Conservation (phyloP, 2,113 vertebrate species). For the Odocoileus hemionus region DNA sequence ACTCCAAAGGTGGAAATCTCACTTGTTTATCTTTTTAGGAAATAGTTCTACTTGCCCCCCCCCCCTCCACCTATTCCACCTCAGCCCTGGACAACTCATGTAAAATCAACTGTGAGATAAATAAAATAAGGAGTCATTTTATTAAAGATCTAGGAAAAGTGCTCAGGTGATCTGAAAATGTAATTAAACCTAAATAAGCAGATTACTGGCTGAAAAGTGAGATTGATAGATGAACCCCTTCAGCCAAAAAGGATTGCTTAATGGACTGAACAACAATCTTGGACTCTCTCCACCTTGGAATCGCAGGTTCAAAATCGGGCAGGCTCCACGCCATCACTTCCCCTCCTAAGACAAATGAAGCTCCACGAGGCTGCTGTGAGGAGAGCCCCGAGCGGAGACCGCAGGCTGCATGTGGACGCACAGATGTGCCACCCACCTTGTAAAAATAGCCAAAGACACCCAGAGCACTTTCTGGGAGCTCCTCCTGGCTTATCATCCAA, state of each 20-base stretch:
- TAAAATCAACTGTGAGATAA: constrained; percentile 42
- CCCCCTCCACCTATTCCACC: not conserved
- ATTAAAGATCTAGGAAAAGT: constrained; percentile 60
- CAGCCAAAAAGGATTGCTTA: constrained; percentile 70
- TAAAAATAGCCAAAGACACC: not conserved
- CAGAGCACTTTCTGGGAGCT: not conserved
- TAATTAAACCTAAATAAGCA: constrained; percentile 74
- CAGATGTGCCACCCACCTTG: not conserved
- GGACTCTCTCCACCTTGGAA: constrained; percentile 59
- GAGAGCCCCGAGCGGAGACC: not conserved
- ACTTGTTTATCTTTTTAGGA: constrained; percentile 25
- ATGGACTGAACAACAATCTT: constrained; percentile 66
- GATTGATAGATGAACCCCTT: constrained; percentile 73
- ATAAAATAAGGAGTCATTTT: constrained; percentile 65
- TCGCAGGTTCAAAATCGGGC: constrained; percentile 43
- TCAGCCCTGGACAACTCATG: not conserved
- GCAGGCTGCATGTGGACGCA: not conserved
- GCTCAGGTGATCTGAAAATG: constrained; percentile 64
- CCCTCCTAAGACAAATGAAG: constrained; percentile 53
- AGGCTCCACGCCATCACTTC: not conserved
- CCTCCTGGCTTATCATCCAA: not conserved
- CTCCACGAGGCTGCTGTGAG: not conserved
- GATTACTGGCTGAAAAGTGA: constrained; percentile 61
- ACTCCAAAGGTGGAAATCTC: not conserved
- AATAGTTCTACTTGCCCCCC: not conserved